phyloP scores from a whole-genome alignment of 1,140 invertebrate species.

The Diabrotica virgifera region DNA sequence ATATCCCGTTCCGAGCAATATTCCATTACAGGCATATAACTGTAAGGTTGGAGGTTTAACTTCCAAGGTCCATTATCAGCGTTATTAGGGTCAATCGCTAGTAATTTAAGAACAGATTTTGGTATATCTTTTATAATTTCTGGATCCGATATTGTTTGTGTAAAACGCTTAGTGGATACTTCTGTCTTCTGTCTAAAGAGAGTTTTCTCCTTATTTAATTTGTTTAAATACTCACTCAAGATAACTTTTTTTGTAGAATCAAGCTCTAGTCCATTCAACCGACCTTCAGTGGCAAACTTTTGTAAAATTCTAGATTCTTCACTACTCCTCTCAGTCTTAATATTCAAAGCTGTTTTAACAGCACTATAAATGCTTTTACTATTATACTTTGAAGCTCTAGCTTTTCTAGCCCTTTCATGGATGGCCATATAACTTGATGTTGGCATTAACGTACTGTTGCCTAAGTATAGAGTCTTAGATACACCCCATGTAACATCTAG shows the following conservation, averaged over 20 bases:
- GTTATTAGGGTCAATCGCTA: slow-evolving; percentile 60
- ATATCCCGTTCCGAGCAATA: slow-evolving; percentile 75
- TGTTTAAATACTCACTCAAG: slow-evolving; percentile 51
- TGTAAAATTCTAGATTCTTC: slow-evolving; percentile 70
- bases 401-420: slow-evolving; percentile 66
- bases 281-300: slow-evolving; percentile 78
- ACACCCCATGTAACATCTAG: slow-evolving; percentile 84
- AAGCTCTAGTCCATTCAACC: slow-evolving; percentile 70
- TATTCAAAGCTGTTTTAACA: slow-evolving; percentile 59
- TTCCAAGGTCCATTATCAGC: slow-evolving; percentile 74
- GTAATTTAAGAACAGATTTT: slow-evolving; percentile 61
- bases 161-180: slow-evolving; percentile 60
- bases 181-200: slow-evolving; percentile 64
- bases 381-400: slow-evolving; percentile 63
- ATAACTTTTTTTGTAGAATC: slow-evolving; percentile 49
- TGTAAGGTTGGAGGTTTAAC: slow-evolving; percentile 67
- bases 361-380: slow-evolving; percentile 65
- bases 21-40: slow-evolving; percentile 73
- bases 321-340: slow-evolving; percentile 51
- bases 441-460: slow-evolving; percentile 77
- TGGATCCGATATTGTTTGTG: slow-evolving; percentile 64
- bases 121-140: slow-evolving; percentile 72
- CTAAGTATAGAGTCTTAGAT: slow-evolving; percentile 76
- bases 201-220: slow-evolving; percentile 54
- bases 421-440: slow-evolving; percentile 72